Evolutionary conservation across 2,797 vertebrate species (phyloP).

Genomic region (Mormyrops boulengeri): DNA sequence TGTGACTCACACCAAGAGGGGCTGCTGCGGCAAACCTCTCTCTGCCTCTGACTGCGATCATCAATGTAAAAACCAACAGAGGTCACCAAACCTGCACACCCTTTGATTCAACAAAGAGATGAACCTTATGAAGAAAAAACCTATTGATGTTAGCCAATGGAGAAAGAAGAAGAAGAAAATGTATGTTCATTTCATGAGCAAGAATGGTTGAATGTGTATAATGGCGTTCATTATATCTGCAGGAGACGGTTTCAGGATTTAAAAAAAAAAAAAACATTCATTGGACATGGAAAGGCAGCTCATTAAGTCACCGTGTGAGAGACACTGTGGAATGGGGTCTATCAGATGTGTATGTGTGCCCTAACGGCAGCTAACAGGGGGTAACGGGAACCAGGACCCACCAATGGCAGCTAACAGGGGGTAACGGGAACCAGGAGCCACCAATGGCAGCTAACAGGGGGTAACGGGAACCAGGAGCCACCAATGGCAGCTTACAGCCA

Average conservation of each 20-base stretch:
- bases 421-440: too few species aligned
- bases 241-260: background rate
- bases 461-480: background rate
- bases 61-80: background rate
- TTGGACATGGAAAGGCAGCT: background rate
- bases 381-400: background rate
- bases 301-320: background rate
- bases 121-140: background rate
- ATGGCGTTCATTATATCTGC: background rate
- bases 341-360: background rate
- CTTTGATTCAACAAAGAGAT: background rate
- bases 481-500: background rate
- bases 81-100: background rate
- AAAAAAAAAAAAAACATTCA: background rate
- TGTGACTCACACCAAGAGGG: background rate
- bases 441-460: background rate
- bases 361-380: background rate
- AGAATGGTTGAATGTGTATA: background rate
- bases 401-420: background rate
- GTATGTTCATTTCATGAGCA: background rate
- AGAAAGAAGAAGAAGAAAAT: background rate
- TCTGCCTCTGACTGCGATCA: background rate
- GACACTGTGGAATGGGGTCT: background rate
- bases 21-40: background rate
- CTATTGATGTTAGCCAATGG: background rate